Evolutionary conservation across 2,888 invertebrate species (phyloP), one percentile per base, ranked within the genome.

Genomic region (Synergus laeviventris): DNA sequence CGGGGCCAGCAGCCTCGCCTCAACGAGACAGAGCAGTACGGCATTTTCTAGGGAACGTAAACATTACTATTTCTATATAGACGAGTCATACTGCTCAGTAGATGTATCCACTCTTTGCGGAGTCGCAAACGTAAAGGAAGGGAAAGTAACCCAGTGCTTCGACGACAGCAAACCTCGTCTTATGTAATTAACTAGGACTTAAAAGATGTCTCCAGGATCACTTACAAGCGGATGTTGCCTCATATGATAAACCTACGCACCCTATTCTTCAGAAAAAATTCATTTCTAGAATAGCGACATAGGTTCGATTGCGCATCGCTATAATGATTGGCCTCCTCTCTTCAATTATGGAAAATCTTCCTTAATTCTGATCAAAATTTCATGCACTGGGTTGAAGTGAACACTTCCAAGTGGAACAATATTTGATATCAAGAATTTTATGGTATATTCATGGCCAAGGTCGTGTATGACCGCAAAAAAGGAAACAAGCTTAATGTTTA

Each of bases 101-200:
- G 78, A 76, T 59, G 14, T 82, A 84, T 81, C 84, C 82, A 83
- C 82, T 85, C 85, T 86, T 84, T 83, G 84, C 81, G 83, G 81
- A 84, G 86, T 88, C 87, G 59, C 87, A 87, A 89, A 89, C 87
- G 24, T 87, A 87, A 89, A 89, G 87, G 88, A 90, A 90, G 89
- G 90, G 90, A 90, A 90, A 90, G 90, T 90, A 85, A 88, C 85
- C 84, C 84, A 80, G 81, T 81, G 36, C n/a, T 18, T 76, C 81
- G 83, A 79, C 77, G 76, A 21, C 64, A 24, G 70, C 45, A 84
- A 81, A 83, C 84, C 84, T 85, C 83, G 83, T 77, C 83, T 89
- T 89, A 84, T 87, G 83, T 88, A 89, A 89, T 82, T 77, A 76
- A 76, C 80, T 74, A 80, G 79, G 79, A 78, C 80, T 79, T 80